Percentiles rank a stretch among this genome's conserved stretches.
phyloP scores from a whole-genome alignment of 2,113 vertebrate species.

The Anolis carolinensis region DNA sequence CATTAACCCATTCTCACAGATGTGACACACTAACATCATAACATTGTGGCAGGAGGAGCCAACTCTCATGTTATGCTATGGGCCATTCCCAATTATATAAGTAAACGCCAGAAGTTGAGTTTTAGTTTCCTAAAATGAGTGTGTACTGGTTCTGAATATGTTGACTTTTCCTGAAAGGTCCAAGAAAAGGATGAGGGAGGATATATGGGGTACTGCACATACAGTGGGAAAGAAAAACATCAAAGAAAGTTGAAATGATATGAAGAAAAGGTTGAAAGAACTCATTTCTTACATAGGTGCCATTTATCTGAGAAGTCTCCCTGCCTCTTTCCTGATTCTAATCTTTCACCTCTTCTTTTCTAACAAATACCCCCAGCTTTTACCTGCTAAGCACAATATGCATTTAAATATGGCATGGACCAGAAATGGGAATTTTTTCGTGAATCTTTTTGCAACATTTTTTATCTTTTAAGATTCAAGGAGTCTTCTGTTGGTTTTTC shows the following conservation, averaged over 20 bases:
- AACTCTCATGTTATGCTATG: neutral
- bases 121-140: neutral
- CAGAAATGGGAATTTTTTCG: neutral
- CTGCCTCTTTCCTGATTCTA: neutral
- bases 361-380: neutral
- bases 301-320: neutral
- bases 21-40: neutral
- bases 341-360: neutral
- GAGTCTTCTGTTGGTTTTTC: neutral
- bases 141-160: neutral
- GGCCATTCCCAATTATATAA: too few species aligned
- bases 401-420: neutral
- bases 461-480: neutral
- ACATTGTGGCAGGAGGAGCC: neutral
- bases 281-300: neutral
- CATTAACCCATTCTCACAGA: neutral
- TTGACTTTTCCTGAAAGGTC: neutral
- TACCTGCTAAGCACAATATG: neutral
- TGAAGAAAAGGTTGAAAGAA: neutral
- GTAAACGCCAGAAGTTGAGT: too few species aligned
- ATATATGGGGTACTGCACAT: neutral
- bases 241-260: neutral
- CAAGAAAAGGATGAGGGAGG: neutral
- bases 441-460: neutral
- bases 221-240: neutral